phyloP scores from a whole-genome alignment of 1,140 invertebrate species.

The Scaptomyza graminum region DNA sequence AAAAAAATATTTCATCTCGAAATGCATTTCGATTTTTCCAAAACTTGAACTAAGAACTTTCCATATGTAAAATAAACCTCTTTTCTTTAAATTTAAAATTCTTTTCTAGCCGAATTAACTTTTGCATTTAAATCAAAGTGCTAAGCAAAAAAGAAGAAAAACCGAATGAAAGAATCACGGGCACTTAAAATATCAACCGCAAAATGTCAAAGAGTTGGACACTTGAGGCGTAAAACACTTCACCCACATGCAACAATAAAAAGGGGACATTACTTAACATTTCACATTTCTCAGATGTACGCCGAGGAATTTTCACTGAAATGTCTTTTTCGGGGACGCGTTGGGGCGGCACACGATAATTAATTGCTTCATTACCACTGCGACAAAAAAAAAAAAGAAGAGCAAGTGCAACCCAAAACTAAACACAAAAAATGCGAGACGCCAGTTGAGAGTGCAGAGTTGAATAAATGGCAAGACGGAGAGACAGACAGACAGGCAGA shows the following conservation, averaged over 20 bases:
- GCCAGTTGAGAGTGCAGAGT: conserved; percentile 24
- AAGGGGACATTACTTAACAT: conserved; percentile 53
- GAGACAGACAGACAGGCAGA: conserved; percentile 30
- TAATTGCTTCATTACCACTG: conserved; percentile 78
- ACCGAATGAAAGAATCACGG: not conserved
- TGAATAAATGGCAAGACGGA: conserved; percentile 42
- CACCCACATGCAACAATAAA: conserved; percentile 44
- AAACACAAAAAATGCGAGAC: conserved; percentile 18
- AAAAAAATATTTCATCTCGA: not conserved
- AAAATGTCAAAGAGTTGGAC: conserved; percentile 80
- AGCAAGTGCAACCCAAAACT: conserved; percentile 34
- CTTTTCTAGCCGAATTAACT: not conserved
- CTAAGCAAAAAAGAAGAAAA: conserved; percentile 3
- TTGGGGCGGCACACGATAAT: conserved; percentile 55
- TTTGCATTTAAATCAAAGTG: not conserved
- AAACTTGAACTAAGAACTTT: no score
- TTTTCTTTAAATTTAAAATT: not conserved
- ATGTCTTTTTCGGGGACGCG: conserved; percentile 16
- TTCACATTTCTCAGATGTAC: conserved; percentile 46
- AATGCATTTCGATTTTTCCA: no score
- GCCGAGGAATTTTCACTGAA: conserved; percentile 37
- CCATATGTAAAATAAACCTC: no score
- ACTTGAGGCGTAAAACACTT: conserved; percentile 66
- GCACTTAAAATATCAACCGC: conserved; percentile 77
- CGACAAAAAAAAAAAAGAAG: conserved; percentile 32